A percentile compares a stretch with the other conserved stretches of the same genome.
phyloP scores from a whole-genome alignment of 2,797 vertebrate genomes.

The Numenius phaeopus region DNA sequence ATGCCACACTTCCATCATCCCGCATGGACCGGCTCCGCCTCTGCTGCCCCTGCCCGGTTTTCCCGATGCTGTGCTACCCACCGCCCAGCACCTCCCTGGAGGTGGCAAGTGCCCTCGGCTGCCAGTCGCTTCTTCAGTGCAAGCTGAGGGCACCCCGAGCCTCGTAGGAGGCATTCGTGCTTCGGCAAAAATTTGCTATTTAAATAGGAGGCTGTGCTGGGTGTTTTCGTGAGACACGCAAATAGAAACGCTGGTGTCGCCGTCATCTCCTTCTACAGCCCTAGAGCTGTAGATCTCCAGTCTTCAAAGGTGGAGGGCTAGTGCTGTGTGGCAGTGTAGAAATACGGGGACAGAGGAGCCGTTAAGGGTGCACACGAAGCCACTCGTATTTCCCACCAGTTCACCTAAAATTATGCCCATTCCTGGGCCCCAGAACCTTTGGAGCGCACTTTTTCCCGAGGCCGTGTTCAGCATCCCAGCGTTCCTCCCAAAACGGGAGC shows the following conservation, averaged over 20 bases:
- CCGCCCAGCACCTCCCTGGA: neutral
- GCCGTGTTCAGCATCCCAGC: neutral
- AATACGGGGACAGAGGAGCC: neutral
- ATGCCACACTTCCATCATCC: neutral
- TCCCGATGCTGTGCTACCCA: neutral
- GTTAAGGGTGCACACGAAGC: accelerated
- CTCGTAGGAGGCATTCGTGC: neutral
- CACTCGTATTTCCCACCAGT: neutral
- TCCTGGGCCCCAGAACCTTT: neutral
- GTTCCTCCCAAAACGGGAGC: accelerated
- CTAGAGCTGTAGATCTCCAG: neutral
- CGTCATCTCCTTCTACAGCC: neutral
- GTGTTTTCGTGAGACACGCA: neutral
- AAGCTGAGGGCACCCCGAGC: neutral
- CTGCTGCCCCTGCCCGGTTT: neutral
- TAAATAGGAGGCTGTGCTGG: neutral
- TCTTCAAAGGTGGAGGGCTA: neutral
- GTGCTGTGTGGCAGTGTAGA: neutral
- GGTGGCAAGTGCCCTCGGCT: neutral
- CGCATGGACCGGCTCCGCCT: neutral
- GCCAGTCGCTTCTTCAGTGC: neutral
- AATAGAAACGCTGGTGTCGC: neutral
- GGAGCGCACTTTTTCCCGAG: neutral
- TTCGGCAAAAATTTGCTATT: constrained; percentile 8
- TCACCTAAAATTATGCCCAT: neutral